A percentile compares a stretch with the other conserved stretches of the same genome.
These are phyloP conservation scores for Stichopus horrens DNA, from an alignment of 53 echinoderm and acorn worm genomes.

Conservation along the genomic window DNA sequence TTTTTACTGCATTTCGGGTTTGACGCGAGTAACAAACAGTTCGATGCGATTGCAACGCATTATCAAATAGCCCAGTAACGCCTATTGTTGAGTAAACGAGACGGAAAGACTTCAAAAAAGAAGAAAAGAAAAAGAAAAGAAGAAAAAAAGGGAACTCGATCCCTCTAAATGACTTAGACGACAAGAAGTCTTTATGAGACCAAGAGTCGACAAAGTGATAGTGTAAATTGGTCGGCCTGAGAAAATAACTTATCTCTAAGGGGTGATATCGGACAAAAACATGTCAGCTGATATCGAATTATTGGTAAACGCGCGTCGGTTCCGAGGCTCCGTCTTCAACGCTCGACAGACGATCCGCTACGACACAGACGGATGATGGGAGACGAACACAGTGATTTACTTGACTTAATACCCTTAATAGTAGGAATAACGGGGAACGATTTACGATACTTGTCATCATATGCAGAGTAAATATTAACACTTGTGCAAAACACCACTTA, in stretches of 20 bases:
- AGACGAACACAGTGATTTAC: slow-evolving; percentile 6
- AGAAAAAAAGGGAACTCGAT: not conserved
- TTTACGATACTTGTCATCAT: slow-evolving; percentile 1
- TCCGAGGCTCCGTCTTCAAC: not conserved
- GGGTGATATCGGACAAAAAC: not conserved
- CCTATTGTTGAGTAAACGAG: not conserved
- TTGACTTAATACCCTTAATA: slow-evolving; percentile 8
- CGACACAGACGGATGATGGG: not conserved
- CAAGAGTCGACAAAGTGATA: slow-evolving; percentile 10
- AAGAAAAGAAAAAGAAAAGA: not conserved
- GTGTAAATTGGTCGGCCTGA: slow-evolving; percentile 12
- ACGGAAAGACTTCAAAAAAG: not conserved
- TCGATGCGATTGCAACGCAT: too few species aligned
- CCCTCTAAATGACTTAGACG: not conserved
- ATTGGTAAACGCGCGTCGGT: slow-evolving; percentile 37
- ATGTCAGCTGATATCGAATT: slow-evolving; percentile 30
- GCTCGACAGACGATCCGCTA: not conserved
- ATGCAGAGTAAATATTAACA: slow-evolving; percentile 12
- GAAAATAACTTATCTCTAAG: not conserved
- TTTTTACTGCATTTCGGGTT: too few species aligned
- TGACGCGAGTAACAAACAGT: too few species aligned
- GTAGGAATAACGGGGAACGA: slow-evolving; percentile 3
- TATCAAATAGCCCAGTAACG: too few species aligned
- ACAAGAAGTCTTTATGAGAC: not conserved
- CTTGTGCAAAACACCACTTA: slow-evolving; percentile 14